A percentile compares a stretch with the other conserved stretches of the same genome.
Evolutionary conservation across 2,888 invertebrate genomes (phyloP).

Genomic region (Aquatica leii): DNA sequence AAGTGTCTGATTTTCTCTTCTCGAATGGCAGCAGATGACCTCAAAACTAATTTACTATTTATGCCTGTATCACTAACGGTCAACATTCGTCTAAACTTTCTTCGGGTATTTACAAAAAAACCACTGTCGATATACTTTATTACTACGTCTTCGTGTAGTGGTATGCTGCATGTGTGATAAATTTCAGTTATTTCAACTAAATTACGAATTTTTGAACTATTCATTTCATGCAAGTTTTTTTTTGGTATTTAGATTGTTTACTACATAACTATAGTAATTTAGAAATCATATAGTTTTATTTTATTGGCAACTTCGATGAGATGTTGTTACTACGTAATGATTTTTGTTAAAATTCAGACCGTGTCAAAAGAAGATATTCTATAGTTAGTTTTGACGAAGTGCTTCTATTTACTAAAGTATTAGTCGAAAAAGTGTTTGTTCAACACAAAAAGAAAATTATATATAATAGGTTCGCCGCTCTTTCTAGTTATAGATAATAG

Average conservation of each 20-base stretch:
- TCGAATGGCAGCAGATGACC: slow-evolving; percentile 50
- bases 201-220: not conserved
- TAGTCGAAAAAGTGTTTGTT: too few species aligned
- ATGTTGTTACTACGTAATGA: too few species aligned
- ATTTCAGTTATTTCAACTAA: not conserved
- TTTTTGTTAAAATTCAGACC: too few species aligned
- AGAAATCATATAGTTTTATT: too few species aligned
- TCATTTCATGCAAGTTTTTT: not conserved
- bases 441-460: too few species aligned
- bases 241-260: not conserved
- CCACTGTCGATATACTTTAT: slow-evolving; percentile 43
- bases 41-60: slow-evolving; percentile 39
- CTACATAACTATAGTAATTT: too few species aligned
- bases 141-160: slow-evolving; percentile 38
- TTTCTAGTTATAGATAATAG: too few species aligned
- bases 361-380: too few species aligned
- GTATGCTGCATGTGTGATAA: slow-evolving; percentile 36
- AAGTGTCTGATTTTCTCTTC: slow-evolving; percentile 47
- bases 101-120: slow-evolving; percentile 38
- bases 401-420: too few species aligned
- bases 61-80: slow-evolving; percentile 41
- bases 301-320: too few species aligned
- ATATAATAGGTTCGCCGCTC: too few species aligned
- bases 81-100: slow-evolving; percentile 37
- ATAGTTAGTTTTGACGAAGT: too few species aligned